A percentile compares a stretch with the other conserved stretches of the same genome.
phyloP scores from a whole-genome alignment of 1,140 invertebrate genomes.

The Drosophila arizonae region DNA sequence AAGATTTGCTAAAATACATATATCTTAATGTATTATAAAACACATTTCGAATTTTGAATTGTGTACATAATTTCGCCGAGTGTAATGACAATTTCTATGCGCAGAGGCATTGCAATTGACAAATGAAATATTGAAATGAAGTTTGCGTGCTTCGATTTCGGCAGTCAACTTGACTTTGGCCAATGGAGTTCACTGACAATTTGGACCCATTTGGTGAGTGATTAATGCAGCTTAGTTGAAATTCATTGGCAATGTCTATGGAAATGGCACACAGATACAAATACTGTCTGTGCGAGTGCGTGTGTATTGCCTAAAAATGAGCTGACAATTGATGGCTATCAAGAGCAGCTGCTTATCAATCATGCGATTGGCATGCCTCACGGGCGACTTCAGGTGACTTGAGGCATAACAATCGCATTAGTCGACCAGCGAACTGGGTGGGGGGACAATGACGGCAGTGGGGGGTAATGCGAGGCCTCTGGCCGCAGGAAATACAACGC shows the following conservation, averaged over 20 bases:
- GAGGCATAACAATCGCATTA: conserved; percentile 76
- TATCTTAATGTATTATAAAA: too few relatives aligned
- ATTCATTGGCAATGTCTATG: conserved; percentile 36
- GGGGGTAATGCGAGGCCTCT: conserved; percentile 18
- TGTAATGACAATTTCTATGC: neutral
- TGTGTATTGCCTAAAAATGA: conserved; percentile 32
- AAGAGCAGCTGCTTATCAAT: conserved; percentile 49
- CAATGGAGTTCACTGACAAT: conserved; percentile 24
- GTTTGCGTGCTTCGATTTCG: conserved; percentile 9
- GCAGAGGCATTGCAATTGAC: neutral
- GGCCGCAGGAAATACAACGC: conserved; percentile 72
- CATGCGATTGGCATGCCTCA: conserved; percentile 49
- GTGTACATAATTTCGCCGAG: too few relatives aligned
- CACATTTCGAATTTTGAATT: too few relatives aligned
- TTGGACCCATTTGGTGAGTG: conserved; percentile 25
- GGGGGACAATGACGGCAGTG: neutral
- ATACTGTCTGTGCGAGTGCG: neutral
- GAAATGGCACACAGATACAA: conserved; percentile 32
- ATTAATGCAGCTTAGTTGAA: conserved; percentile 47
- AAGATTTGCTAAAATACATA: too few relatives aligned
- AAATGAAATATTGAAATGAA: conserved; percentile 23
- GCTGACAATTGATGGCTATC: conserved; percentile 15
- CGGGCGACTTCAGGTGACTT: conserved; percentile 41
- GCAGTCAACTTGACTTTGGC: conserved; percentile 19
- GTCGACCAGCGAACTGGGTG: conserved; percentile 16